These are phyloP conservation scores for Champsocephalus gunnari DNA, from an alignment of 2,797 vertebrate genomes.

Conservation along the genomic window DNA sequence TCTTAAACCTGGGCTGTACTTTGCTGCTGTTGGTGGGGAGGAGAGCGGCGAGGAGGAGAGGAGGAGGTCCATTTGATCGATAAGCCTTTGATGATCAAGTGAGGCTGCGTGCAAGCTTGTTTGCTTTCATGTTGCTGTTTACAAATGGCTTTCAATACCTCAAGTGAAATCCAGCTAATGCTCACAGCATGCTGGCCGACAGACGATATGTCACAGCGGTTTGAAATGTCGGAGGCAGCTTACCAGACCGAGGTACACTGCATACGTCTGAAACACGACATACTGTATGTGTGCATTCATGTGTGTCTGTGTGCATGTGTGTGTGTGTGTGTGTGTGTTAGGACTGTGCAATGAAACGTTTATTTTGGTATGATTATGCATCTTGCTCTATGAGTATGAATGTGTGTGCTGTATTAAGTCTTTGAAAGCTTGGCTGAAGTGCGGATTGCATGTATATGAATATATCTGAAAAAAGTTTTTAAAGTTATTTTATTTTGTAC, in stretches of 20 bases:
- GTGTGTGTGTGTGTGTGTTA: conserved; percentile 20
- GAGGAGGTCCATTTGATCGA: conserved; percentile 76
- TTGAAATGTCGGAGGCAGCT: conserved; percentile 55
- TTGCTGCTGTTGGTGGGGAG: conserved; percentile 56
- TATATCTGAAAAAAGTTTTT: conserved; percentile 36
- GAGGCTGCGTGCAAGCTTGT: conserved; percentile 75
- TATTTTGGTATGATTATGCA: conserved; percentile 15
- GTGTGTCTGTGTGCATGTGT: conserved; percentile 37
- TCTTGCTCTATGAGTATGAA: conserved; percentile 19
- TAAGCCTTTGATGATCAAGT: conserved; percentile 84
- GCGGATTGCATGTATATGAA: conserved; percentile 41
- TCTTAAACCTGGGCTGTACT: conserved; percentile 50
- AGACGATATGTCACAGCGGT: conserved; percentile 69
- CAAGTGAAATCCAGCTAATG: conserved; percentile 78
- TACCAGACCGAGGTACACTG: conserved; percentile 46
- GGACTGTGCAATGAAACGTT: conserved; percentile 9
- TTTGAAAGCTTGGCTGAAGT: conserved; percentile 30
- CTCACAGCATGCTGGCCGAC: conserved; percentile 75
- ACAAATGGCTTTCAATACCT: conserved; percentile 83
- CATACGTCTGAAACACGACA: conserved; percentile 36
- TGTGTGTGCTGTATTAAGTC: background rate
- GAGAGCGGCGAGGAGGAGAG: conserved; percentile 32
- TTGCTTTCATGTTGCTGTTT: conserved; percentile 85
- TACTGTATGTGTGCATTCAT: background rate
- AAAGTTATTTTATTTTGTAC: conserved; percentile 37